A percentile compares a stretch with the other conserved stretches of the same genome.
phyloP scores from a whole-genome alignment of 1,140 invertebrate genomes.

The Anadara kagoshimensis region DNA sequence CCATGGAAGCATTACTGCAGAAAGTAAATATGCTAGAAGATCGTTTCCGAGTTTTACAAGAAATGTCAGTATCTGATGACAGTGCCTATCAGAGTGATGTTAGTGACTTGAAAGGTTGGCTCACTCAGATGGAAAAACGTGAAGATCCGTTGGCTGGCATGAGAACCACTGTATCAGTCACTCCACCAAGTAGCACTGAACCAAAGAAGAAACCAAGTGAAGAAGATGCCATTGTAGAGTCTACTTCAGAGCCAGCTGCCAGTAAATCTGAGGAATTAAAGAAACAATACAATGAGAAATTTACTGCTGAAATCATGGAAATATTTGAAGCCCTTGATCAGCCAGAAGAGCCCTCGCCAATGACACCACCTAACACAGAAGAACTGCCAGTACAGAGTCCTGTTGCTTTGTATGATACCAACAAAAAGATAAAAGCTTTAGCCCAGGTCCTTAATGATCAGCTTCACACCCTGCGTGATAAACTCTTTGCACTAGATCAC shows the following conservation, averaged over 20 bases:
- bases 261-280: background rate
- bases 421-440: conserved; percentile 36
- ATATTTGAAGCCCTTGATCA: too few species aligned
- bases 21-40: conserved; percentile 43
- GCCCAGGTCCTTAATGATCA: conserved; percentile 50
- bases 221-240: background rate
- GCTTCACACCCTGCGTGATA: conserved; percentile 43
- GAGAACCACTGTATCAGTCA: background rate
- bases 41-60: conserved; percentile 41
- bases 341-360: background rate
- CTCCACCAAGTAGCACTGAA: conserved; percentile 1
- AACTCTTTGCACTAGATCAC: conserved; percentile 46
- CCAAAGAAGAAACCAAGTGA: conserved; percentile 5
- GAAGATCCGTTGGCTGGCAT: conserved; percentile 19
- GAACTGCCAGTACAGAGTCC: conserved; percentile 5
- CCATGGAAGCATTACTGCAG: conserved; percentile 25
- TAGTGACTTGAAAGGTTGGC: conserved; percentile 39
- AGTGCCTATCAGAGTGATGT: conserved; percentile 50
- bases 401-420: background rate
- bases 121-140: conserved; percentile 35
- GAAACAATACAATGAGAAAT: background rate
- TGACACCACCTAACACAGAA: conserved; percentile 1
- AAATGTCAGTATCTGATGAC: conserved; percentile 41
- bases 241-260: too few species aligned
- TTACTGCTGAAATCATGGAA: conserved; percentile 1